A percentile compares a stretch with the other conserved stretches of the same genome.
These are phyloP conservation scores for Rotaria socialis DNA, from an alignment of 2,888 invertebrate genomes.

Conservation along the genomic window DNA sequence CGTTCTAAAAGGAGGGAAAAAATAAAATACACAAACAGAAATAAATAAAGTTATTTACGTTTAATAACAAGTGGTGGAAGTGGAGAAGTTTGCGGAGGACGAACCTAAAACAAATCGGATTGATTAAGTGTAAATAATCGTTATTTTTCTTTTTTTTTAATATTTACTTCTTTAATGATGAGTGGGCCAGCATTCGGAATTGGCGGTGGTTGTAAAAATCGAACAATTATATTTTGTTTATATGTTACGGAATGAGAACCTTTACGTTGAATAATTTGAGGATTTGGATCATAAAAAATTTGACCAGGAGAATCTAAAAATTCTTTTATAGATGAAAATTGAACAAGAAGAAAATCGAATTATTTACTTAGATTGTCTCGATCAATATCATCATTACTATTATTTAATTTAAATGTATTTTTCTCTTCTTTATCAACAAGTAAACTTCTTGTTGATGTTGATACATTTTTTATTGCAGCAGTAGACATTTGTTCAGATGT, in stretches of 20 bases:
- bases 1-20: neutral
- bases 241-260: constrained; percentile 14
- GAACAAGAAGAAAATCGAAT: neutral
- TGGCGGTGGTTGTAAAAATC: constrained; percentile 37
- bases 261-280: constrained; percentile 27
- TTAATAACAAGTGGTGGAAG: constrained; percentile 16
- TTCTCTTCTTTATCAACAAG: neutral
- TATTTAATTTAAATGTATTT: neutral
- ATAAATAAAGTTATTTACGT: neutral
- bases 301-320: neutral
- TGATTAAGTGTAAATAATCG: neutral
- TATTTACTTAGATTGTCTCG: neutral
- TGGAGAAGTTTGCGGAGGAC: neutral
- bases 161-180: constrained; percentile 5
- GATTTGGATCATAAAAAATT: constrained; percentile 35
- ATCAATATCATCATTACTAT: neutral
- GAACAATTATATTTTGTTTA: constrained; percentile 35
- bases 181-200: constrained; percentile 17
- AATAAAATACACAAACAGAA: neutral
- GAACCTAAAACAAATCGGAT: neutral
- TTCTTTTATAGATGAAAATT: neutral
- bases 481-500: neutral
- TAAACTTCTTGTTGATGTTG: neutral
- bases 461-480: neutral
- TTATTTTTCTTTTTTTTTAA: neutral